Evolutionary conservation across 2,113 vertebrate genomes (phyloP).

Genomic region (Oncorhynchus kisutch): DNA sequence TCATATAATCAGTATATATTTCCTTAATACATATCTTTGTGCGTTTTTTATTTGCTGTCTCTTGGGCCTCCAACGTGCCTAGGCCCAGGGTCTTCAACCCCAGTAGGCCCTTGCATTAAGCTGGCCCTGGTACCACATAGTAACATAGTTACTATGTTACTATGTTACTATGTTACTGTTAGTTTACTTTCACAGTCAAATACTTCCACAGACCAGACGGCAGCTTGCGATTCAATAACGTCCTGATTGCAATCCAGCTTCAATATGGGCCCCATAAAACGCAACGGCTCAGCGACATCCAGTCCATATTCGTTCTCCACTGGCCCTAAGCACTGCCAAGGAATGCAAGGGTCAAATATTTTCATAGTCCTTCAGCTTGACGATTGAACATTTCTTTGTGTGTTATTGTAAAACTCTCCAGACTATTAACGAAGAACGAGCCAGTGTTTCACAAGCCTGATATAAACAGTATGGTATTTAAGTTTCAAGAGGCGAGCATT

Average conservation of each 20-base stretch:
- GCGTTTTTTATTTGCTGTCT: too few relatives aligned
- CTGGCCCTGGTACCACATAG: too few relatives aligned
- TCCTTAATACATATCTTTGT: too few relatives aligned
- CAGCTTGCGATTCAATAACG: conserved; percentile 57
- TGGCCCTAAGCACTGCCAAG: conserved; percentile 18
- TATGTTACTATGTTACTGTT: too few relatives aligned
- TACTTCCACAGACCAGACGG: conserved; percentile 33
- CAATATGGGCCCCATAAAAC: conserved; percentile 58
- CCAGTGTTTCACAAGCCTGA: conserved; percentile 43
- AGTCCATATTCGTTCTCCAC: not conserved
- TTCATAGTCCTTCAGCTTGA: conserved; percentile 59
- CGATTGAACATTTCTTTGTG: conserved; percentile 55
- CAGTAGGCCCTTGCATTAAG: too few relatives aligned
- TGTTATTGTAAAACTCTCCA: conserved; percentile 60
- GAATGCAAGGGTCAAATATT: conserved; percentile 49
- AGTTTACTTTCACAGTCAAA: not conserved
- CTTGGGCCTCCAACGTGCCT: too few relatives aligned
- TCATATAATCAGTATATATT: too few relatives aligned
- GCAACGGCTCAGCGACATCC: not conserved
- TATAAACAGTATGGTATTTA: conserved; percentile 66
- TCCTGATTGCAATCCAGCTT: conserved; percentile 57
- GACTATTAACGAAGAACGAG: conserved; percentile 46
- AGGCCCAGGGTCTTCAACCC: too few relatives aligned
- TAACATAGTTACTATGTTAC: too few relatives aligned
- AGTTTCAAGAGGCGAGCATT: conserved; percentile 55